These are phyloP conservation scores for Margaritifera margaritifera DNA, from an alignment of 2,888 invertebrate species.

Conservation along the genomic window DNA sequence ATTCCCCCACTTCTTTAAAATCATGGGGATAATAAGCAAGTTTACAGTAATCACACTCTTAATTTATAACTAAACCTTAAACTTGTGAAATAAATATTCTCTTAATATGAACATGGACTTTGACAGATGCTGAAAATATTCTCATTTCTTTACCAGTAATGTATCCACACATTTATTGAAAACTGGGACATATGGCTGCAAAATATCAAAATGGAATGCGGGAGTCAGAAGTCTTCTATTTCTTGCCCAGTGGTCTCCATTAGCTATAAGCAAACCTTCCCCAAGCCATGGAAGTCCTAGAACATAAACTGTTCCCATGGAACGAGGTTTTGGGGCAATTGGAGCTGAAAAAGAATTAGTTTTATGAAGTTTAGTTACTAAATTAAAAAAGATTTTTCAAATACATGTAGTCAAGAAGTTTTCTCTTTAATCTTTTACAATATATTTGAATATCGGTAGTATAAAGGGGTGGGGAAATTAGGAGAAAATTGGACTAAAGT, in stretches of 20 bases:
- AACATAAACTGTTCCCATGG: conserved; percentile 37
- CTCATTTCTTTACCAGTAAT: conserved; percentile 36
- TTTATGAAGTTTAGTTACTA: no score
- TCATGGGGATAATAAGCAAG: no score
- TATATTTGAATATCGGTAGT: no score
- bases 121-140: background rate
- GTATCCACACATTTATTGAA: conserved; percentile 41
- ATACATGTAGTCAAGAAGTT: no score
- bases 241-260: conserved; percentile 49
- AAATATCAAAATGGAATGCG: conserved; percentile 50
- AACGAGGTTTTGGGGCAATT: conserved; percentile 37
- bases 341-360: conserved; percentile 7
- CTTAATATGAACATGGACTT: background rate
- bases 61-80: no score
- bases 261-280: conserved; percentile 51
- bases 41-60: no score
- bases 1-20: no score
- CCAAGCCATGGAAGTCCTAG: conserved; percentile 57
- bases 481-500: no score
- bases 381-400: no score
- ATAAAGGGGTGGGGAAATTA: no score
- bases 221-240: conserved; percentile 51
- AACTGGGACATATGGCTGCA: conserved; percentile 39
- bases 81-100: no score
- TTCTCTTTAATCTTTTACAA: no score